Evolutionary conservation across 37 sponge, comb jelly and placozoan species (phyloP).

Genomic region (Amphimedon queenslandica): DNA sequence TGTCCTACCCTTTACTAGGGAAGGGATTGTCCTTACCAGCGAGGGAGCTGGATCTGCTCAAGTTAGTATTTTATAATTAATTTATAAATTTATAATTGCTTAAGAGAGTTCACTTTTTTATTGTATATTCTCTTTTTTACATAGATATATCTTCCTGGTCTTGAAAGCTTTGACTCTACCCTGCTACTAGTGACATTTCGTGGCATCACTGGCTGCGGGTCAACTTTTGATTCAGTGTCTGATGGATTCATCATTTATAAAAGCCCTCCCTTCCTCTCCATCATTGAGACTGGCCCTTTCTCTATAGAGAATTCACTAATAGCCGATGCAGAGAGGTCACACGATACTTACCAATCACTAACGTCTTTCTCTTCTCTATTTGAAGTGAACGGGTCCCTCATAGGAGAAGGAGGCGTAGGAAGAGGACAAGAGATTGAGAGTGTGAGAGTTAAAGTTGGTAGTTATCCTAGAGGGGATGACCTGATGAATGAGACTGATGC

Average conservation of each 20-base stretch:
- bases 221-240: slow-evolving; percentile 53
- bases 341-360: slow-evolving; percentile 31
- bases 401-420: too few relatives aligned
- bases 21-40: slow-evolving; percentile 36
- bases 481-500: neutral
- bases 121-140: neutral
- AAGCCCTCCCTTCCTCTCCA: slow-evolving; percentile 50
- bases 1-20: slow-evolving; percentile 48
- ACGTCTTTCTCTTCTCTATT: slow-evolving; percentile 27
- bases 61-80: slow-evolving; percentile 10
- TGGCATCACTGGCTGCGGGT: slow-evolving; percentile 59
- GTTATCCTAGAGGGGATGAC: slow-evolving; percentile 74
- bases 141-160: slow-evolving; percentile 3
- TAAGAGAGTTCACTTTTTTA: too few relatives aligned
- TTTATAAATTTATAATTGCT: too few relatives aligned
- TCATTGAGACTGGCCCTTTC: slow-evolving; percentile 33
- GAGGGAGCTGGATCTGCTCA: slow-evolving; percentile 57
- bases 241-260: slow-evolving; percentile 76
- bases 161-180: slow-evolving; percentile 5
- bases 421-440: slow-evolving; percentile 7
- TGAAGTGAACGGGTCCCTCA: too few relatives aligned
- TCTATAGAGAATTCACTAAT: slow-evolving; percentile 31
- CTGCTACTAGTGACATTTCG: slow-evolving; percentile 56
- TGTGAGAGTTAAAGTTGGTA: slow-evolving; percentile 40
- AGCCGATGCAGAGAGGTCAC: too few relatives aligned